Evolutionary conservation across 2,888 invertebrate genomes (phyloP).

Genomic region (Escarpia spicata): DNA sequence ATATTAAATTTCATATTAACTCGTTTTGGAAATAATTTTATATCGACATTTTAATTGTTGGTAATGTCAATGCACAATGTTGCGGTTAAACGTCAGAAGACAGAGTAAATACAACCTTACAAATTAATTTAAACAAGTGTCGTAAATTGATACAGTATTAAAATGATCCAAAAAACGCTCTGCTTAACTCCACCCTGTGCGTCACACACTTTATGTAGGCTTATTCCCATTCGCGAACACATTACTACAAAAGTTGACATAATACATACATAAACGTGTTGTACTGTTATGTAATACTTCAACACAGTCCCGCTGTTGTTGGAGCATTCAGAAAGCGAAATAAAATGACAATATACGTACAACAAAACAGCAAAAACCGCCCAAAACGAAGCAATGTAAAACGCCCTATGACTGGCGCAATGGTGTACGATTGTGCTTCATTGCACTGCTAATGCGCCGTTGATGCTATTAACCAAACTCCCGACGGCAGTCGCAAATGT

Average conservation of each 20-base stretch:
- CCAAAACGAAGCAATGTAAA: neutral
- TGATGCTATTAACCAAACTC: neutral
- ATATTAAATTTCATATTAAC: neutral
- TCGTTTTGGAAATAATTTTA: neutral
- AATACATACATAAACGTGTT: neutral
- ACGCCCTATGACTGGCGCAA: neutral
- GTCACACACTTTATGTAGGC: neutral
- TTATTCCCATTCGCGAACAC: neutral
- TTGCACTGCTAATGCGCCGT: neutral
- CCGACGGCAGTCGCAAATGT: neutral
- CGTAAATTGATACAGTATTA: neutral
- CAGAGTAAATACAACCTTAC: neutral
- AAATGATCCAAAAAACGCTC: neutral
- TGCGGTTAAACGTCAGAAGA: neutral
- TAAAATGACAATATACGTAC: neutral
- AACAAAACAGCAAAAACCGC: neutral
- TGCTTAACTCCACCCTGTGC: neutral
- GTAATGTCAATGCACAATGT: neutral
- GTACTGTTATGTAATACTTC: neutral
- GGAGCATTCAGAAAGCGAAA: neutral
- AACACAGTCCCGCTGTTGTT: neutral
- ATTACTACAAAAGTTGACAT: neutral
- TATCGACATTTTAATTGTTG: neutral
- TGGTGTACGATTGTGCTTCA: neutral
- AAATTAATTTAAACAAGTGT: neutral